Evolutionary conservation across 1,140 invertebrate genomes (phyloP), one percentile per base, ranked within the genome.

Genomic region (Drosophila biarmipes): DNA sequence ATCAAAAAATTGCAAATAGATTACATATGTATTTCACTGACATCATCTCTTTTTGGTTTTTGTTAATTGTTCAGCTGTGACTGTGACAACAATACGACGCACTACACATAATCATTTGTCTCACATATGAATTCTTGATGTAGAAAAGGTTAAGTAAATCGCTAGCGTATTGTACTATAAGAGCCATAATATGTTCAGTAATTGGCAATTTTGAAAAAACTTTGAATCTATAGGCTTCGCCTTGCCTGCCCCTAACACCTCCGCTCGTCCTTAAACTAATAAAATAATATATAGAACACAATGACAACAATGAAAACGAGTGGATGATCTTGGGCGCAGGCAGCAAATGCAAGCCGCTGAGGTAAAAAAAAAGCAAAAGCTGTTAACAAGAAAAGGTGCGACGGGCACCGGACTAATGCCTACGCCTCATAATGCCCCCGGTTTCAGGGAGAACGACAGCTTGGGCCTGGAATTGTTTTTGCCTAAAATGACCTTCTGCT

Each of bases 391-490:
- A 75, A 67, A 59, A 19, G n/a, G 48, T 38, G 61, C 24, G 10
- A 19, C 8, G 34, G 49, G 51, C 37, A 40, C 40, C 40, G 53
- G 19, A 63, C 34, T 42, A 38, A 49, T 29, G 63, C 37, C 42
- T 49, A 21, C 42, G 24, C 43, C 75, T 95, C 94, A 95, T 93
- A 94, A 95, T 87, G 95, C 93, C 24, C 89, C 86, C 77, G 96
- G 95, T 92, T 97, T 97, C 74, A 98, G 93, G 69, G 96, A 95
- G 93, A 99, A 99, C 75, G 98, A 98, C 73, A 99, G 93, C 93
- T 98, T 98, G 55, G 98, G 98, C 92, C 98, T 94, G 64, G 98
- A 98, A 94, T 98, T 98, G 92, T 98, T 98, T 94, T 99, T 99
- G 80, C 98, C 98, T 78, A 99, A 94, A 80, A 99, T 99, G 92